Evolutionary conservation across 2,888 invertebrate genomes (phyloP).

Genomic region (Elgonia sp.): DNA sequence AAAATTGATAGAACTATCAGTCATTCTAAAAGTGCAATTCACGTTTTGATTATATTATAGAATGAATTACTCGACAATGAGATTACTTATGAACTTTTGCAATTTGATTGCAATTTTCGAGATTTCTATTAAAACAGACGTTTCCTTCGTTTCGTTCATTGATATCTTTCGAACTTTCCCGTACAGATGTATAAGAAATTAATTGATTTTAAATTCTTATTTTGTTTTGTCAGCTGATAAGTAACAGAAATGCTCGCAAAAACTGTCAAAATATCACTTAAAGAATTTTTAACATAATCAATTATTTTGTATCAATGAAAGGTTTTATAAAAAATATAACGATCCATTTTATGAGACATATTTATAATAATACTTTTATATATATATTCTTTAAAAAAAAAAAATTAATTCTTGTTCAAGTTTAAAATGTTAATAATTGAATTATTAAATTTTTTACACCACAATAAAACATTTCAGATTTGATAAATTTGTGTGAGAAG

Average conservation of each 20-base stretch:
- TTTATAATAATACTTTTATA: too few relatives aligned
- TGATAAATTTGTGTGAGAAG: too few relatives aligned
- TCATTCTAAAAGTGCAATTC: constrained; percentile 55
- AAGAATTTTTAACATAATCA: too few relatives aligned
- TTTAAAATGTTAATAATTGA: too few relatives aligned
- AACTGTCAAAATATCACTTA: neutral
- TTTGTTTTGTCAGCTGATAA: constrained; percentile 15
- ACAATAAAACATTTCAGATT: too few relatives aligned
- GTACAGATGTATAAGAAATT: constrained; percentile 17
- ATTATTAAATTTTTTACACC: too few relatives aligned
- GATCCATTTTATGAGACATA: too few relatives aligned
- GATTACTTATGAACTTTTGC: constrained; percentile 64
- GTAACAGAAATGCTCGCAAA: neutral
- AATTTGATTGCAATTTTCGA: constrained; percentile 57
- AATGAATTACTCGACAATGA: constrained; percentile 57
- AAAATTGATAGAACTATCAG: constrained; percentile 52
- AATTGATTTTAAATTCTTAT: constrained; percentile 37
- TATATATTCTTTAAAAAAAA: too few relatives aligned
- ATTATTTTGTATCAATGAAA: too few relatives aligned
- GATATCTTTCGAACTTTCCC: constrained; percentile 48
- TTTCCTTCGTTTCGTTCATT: constrained; percentile 47
- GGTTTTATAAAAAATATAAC: too few relatives aligned
- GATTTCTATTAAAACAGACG: constrained; percentile 53
- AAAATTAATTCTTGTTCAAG: too few relatives aligned
- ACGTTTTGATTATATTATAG: constrained; percentile 58